Conservation (phyloP, 2,113 vertebrate genomes). For the Mesembrinibis cayennensis region DNA sequence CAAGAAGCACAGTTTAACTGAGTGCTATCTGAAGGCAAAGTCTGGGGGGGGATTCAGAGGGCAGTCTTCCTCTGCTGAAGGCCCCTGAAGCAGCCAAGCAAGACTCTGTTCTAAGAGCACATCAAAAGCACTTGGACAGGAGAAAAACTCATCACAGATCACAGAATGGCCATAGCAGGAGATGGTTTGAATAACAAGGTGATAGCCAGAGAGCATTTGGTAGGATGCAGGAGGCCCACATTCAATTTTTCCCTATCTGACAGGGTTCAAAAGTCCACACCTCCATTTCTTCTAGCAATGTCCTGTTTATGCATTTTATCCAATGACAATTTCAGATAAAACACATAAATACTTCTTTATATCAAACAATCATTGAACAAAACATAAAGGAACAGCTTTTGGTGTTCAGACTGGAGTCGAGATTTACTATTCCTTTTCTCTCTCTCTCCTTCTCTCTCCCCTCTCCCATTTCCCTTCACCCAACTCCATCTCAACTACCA, state of each 20-base stretch:
- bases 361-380: background rate
- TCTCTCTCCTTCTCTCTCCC: background rate
- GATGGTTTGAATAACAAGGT: background rate
- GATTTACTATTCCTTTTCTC: background rate
- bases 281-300: background rate
- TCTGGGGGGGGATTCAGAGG: background rate
- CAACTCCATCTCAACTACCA: background rate
- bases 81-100: background rate
- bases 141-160: background rate
- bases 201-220: background rate
- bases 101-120: background rate
- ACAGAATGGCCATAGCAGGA: background rate
- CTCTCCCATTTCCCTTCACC: background rate
- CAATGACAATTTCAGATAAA: background rate
- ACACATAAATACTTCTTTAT: background rate
- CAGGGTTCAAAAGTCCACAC: background rate
- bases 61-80: background rate
- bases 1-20: background rate
- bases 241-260: background rate
- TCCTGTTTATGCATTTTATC: background rate
- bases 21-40: background rate
- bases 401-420: background rate
- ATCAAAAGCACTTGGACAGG: background rate
- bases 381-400: background rate
- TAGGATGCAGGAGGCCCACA: accelerated